phyloP scores from a whole-genome alignment of 2,888 invertebrate genomes.

The Liopterus haemorrhoidalis region DNA sequence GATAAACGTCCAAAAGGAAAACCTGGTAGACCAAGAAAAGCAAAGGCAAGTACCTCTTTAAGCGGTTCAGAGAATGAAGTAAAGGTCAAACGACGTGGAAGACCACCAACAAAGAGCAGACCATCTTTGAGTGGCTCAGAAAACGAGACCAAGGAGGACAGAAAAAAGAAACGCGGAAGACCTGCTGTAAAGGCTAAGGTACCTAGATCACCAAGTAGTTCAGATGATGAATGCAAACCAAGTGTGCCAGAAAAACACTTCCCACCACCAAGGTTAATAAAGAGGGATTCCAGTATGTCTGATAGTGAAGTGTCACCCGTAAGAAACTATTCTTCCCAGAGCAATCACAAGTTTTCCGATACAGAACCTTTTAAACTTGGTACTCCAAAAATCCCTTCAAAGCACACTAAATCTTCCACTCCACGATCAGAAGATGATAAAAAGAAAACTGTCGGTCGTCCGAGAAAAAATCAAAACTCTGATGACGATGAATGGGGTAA shows the following conservation, averaged over 20 bases:
- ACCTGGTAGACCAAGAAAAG: conserved; percentile 47
- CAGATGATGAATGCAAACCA: conserved; percentile 39
- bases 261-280: conserved; percentile 35
- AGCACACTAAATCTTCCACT: conserved; percentile 30
- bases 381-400: conserved; percentile 32
- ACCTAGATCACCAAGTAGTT: conserved; percentile 41
- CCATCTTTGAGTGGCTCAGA: conserved; percentile 38
- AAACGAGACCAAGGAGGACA: conserved; percentile 35
- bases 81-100: conserved; percentile 35
- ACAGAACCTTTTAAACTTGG: conserved; percentile 30
- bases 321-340: conserved; percentile 21
- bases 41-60: conserved; percentile 33
- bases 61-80: conserved; percentile 28
- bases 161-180: conserved; percentile 39
- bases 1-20: conserved; percentile 37
- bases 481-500: conserved; percentile 42
- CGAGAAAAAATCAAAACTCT: conserved; percentile 32
- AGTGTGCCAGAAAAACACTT: conserved; percentile 36
- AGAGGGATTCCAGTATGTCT: conserved; percentile 31
- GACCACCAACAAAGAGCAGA: conserved; percentile 33
- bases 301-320: conserved; percentile 35
- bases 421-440: conserved; percentile 31
- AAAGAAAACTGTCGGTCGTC: conserved; percentile 25
- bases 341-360: conserved; percentile 30
- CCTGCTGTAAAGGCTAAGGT: conserved; percentile 28